A percentile compares a stretch with the other conserved stretches of the same genome.
phyloP scores from a whole-genome alignment of 2,888 invertebrate species.

The Buathra laborator region DNA sequence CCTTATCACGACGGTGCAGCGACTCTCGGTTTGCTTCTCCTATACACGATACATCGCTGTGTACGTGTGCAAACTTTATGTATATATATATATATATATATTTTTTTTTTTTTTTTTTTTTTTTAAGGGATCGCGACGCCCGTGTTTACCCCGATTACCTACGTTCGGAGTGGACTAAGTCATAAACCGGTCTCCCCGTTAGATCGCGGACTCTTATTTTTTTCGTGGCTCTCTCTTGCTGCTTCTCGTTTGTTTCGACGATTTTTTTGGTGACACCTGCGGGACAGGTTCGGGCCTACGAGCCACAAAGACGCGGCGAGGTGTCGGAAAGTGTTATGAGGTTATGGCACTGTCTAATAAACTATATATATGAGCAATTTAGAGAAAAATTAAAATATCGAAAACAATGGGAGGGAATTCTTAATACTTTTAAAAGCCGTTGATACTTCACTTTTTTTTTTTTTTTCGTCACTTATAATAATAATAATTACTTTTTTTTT shows the following conservation, averaged over 20 bases:
- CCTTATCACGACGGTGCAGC: conserved; percentile 75
- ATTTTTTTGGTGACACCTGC: conserved; percentile 9
- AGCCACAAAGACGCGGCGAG: neutral
- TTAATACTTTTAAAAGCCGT: no score
- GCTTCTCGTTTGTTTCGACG: conserved; percentile 3
- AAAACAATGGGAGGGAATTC: no score
- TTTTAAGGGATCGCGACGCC: neutral
- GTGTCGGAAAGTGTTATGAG: neutral
- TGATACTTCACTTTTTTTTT: no score
- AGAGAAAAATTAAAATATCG: no score
- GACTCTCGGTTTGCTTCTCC: conserved; percentile 60
- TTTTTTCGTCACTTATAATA: no score
- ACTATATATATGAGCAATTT: neutral
- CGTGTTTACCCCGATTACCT: conserved; percentile 9
- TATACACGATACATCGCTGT: neutral
- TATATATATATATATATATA: no score
- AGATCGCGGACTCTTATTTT: conserved; percentile 10
- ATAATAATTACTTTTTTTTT: no score
- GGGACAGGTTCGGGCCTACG: neutral
- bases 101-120: neutral
- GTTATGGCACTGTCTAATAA: neutral
- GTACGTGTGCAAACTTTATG: neutral
- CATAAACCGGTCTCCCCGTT: conserved; percentile 42
- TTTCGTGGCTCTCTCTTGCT: neutral
- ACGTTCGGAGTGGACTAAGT: conserved; percentile 18